These are phyloP conservation scores for Blastobasis adustella DNA, from an alignment of 2,888 invertebrate species.

Conservation along the genomic window DNA sequence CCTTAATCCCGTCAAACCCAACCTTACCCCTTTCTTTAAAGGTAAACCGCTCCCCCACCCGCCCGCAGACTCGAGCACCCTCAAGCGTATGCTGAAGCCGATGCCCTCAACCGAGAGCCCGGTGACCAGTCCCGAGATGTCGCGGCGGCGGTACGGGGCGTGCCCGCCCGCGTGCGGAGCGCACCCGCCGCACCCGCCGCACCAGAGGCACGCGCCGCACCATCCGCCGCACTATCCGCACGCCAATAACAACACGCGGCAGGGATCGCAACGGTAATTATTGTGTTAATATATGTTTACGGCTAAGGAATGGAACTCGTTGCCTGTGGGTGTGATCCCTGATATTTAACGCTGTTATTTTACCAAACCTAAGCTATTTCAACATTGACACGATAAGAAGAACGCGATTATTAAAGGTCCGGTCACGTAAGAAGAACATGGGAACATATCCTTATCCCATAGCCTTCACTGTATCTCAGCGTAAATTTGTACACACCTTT, in stretches of 20 bases:
- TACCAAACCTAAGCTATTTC: too few species aligned
- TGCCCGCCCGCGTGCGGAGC: constrained; percentile 78
- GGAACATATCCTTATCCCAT: too few species aligned
- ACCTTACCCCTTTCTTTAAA: neutral
- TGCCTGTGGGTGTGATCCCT: too few species aligned
- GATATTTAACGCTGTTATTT: too few species aligned
- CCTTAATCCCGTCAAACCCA: too few species aligned
- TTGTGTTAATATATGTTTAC: too few species aligned
- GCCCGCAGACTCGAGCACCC: constrained; percentile 83
- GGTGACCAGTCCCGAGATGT: constrained; percentile 93
- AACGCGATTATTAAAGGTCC: too few species aligned
- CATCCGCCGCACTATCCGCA: constrained; percentile 56
- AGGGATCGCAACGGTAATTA: constrained; percentile 45
- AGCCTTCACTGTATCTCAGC: too few species aligned
- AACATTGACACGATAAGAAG: too few species aligned
- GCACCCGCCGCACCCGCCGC: constrained; percentile 72
- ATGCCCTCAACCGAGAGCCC: constrained; percentile 93
- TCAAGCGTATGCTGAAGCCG: constrained; percentile 95
- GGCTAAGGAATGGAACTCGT: too few species aligned
- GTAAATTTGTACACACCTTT: too few species aligned
- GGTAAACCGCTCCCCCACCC: neutral
- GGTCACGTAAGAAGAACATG: too few species aligned
- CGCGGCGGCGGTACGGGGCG: constrained; percentile 81
- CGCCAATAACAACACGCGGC: constrained; percentile 77
- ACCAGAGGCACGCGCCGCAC: constrained; percentile 72